phyloP scores from a whole-genome alignment of 2,888 invertebrate genomes.

The Asteroscopus sphinx region DNA sequence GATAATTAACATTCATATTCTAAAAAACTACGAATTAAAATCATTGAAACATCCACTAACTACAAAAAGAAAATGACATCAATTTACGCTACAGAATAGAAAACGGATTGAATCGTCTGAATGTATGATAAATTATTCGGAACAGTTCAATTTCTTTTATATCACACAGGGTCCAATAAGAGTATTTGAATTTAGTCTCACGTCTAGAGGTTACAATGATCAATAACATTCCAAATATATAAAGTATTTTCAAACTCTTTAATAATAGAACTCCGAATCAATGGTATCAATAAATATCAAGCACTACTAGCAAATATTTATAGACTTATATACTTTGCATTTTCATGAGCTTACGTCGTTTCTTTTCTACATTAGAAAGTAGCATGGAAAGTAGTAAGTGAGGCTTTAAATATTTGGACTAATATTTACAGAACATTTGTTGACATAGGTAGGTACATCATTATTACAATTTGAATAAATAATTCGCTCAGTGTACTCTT shows the following conservation, averaged over 20 bases:
- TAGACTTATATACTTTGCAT: too few relatives aligned
- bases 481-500: too few relatives aligned
- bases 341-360: too few relatives aligned
- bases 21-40: constrained; percentile 15
- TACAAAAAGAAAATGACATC: constrained; percentile 4
- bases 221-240: constrained; percentile 6
- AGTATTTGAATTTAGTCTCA: neutral
- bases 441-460: too few relatives aligned
- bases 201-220: constrained; percentile 17
- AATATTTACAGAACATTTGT: too few relatives aligned
- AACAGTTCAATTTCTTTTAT: constrained; percentile 28
- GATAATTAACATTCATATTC: constrained; percentile 11
- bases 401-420: too few relatives aligned
- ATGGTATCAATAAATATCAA: too few relatives aligned
- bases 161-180: constrained; percentile 10
- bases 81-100: constrained; percentile 11
- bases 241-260: neutral
- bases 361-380: too few relatives aligned
- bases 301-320: too few relatives aligned
- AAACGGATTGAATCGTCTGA: constrained; percentile 16
- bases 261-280: neutral
- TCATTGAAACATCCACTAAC: neutral
- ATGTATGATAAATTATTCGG: constrained; percentile 45
- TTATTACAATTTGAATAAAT: too few relatives aligned
- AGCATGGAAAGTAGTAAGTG: too few relatives aligned